Evolutionary conservation across 2,797 vertebrate species (phyloP).

Genomic region (Limosa lapponica): DNA sequence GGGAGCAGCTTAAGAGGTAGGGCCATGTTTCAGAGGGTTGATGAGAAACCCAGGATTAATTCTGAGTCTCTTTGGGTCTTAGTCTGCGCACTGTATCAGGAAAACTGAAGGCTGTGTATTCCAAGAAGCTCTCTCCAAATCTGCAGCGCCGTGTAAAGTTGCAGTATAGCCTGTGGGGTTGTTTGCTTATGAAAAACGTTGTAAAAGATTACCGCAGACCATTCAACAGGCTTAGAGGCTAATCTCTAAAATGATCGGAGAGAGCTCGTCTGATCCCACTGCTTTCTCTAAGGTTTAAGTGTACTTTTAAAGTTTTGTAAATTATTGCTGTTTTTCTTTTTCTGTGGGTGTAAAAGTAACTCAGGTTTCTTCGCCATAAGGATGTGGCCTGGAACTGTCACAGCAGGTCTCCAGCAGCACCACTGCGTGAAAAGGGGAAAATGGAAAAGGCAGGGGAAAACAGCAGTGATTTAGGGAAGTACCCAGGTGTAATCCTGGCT

Average conservation of each 20-base stretch:
- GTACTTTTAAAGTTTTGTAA: not conserved
- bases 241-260: not conserved
- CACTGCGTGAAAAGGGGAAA: not conserved
- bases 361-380: not conserved
- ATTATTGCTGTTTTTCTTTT: not conserved
- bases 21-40: constrained; percentile 55
- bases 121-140: not conserved
- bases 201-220: constrained; percentile 54
- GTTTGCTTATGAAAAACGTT: constrained; percentile 48
- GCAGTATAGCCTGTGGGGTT: not conserved
- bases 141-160: not conserved
- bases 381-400: constrained; percentile 3
- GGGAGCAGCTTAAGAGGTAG: constrained; percentile 47
- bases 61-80: not conserved
- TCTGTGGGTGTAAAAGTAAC: not conserved
- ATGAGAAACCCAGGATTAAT: constrained; percentile 59
- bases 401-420: not conserved
- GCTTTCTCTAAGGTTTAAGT: constrained; percentile 21
- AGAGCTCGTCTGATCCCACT: not conserved
- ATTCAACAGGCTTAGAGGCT: constrained; percentile 36
- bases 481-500: not conserved
- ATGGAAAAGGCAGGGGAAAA: not conserved
- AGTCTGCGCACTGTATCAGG: not conserved
- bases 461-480: not conserved
- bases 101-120: not conserved